A percentile compares a stretch with the other conserved stretches of the same genome.
Evolutionary conservation across 2,113 vertebrate genomes (phyloP).

Genomic region (Psittacus erithacus): DNA sequence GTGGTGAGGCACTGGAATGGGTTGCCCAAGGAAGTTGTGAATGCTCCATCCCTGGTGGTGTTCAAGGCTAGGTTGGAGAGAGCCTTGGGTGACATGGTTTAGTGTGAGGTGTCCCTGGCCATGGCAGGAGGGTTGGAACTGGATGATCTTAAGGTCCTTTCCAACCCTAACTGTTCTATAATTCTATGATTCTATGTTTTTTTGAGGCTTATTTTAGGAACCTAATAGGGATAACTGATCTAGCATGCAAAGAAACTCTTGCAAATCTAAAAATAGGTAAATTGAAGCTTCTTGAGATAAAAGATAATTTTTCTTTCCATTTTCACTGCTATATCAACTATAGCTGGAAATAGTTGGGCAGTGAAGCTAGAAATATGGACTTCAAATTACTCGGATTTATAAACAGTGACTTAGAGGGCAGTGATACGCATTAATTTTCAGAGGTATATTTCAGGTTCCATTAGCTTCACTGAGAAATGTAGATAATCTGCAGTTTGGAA

Average conservation of each 20-base stretch:
- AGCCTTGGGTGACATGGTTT: too few relatives aligned
- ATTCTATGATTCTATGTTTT: background rate
- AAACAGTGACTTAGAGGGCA: slow-evolving; percentile 16
- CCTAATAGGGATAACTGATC: background rate
- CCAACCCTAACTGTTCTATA: too few relatives aligned
- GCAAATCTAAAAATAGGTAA: background rate
- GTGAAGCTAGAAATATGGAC: background rate
- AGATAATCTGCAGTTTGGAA: slow-evolving; percentile 1
- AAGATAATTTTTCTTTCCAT: background rate
- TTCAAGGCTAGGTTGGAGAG: too few relatives aligned
- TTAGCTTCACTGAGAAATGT: background rate
- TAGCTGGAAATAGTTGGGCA: background rate
- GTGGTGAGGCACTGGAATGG: too few relatives aligned
- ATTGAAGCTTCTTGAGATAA: background rate
- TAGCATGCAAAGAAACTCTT: background rate
- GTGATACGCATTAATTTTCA: slow-evolving; percentile 44
- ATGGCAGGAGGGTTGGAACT: too few relatives aligned
- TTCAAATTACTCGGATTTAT: slow-evolving; percentile 6
- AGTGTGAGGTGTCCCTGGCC: too few relatives aligned
- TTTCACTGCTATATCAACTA: background rate
- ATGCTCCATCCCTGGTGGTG: too few relatives aligned
- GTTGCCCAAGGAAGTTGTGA: too few relatives aligned
- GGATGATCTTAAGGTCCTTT: too few relatives aligned
- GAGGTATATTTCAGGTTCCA: slow-evolving; percentile 19
- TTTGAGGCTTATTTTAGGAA: background rate